These are phyloP conservation scores for Trachelus troglodyta DNA, from an alignment of 2,888 invertebrate genomes.

Conservation along the genomic window DNA sequence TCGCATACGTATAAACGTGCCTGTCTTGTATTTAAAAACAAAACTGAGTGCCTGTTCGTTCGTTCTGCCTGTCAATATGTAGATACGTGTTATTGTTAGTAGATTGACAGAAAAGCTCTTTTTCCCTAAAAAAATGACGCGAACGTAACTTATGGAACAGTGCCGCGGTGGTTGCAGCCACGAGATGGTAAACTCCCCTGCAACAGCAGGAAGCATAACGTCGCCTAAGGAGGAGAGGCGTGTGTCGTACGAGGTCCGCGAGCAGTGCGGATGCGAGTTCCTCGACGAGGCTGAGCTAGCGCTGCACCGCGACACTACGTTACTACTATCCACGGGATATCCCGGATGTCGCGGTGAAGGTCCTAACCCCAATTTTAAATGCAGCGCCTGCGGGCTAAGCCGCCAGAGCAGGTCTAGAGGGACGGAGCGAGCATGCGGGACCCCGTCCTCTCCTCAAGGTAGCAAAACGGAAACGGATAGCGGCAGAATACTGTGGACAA, in stretches of 20 bases:
- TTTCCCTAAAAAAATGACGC: conserved; percentile 48
- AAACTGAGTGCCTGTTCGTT: neutral
- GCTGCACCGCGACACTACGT: conserved; percentile 59
- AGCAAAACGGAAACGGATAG: conserved; percentile 26
- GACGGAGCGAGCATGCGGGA: conserved; percentile 24
- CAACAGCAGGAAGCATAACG: conserved; percentile 49
- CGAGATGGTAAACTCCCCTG: conserved; percentile 65
- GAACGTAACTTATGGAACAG: conserved; percentile 62
- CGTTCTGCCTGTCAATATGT: neutral
- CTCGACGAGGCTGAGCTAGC: conserved; percentile 35
- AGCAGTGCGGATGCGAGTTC: conserved; percentile 54
- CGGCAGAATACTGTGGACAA: conserved; percentile 24
- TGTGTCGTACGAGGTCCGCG: conserved; percentile 20
- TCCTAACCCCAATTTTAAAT: conserved; percentile 8
- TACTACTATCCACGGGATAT: conserved; percentile 6
- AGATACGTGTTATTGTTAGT: neutral
- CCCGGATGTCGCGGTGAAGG: conserved; percentile 5
- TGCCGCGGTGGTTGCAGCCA: conserved; percentile 66
- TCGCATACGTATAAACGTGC: neutral
- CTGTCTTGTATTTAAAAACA: neutral
- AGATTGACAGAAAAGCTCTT: neutral
- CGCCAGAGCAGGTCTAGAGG: conserved; percentile 38
- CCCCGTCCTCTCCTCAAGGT: conserved; percentile 34
- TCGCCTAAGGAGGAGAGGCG: conserved; percentile 50
- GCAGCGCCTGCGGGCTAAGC: conserved; percentile 18